Evolutionary conservation across 2,797 vertebrate species (phyloP).

Genomic region (Petrocephalus schoutedeni): DNA sequence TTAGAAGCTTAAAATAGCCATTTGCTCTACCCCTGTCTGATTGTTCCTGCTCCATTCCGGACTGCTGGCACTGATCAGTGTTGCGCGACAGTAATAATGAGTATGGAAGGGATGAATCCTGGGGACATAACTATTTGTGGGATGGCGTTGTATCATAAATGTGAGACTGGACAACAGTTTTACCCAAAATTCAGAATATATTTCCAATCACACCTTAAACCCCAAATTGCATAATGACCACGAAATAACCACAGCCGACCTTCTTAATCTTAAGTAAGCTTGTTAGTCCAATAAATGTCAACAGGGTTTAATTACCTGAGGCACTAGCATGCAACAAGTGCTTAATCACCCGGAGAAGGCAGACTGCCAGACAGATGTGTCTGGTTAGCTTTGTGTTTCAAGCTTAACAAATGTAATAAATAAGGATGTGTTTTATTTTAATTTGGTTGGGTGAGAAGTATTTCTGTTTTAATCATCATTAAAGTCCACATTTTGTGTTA

Average conservation of each 20-base stretch:
- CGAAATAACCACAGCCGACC: neutral
- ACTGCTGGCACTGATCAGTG: neutral
- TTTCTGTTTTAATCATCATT: neutral
- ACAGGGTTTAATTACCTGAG: neutral
- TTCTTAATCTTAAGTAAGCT: neutral
- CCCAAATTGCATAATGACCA: neutral
- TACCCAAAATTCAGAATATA: neutral
- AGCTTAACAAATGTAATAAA: neutral
- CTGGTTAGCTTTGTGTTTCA: neutral
- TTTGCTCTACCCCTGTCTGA: neutral
- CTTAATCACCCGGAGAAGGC: neutral
- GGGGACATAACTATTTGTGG: neutral
- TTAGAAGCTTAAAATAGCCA: neutral
- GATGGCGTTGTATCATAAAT: neutral
- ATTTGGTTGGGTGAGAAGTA: neutral
- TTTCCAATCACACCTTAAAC: neutral
- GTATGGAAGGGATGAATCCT: neutral
- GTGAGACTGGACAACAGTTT: neutral
- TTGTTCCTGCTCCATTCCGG: neutral
- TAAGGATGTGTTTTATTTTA: neutral
- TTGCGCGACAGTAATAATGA: neutral
- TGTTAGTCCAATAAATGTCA: neutral
- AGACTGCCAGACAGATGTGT: neutral
- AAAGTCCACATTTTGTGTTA: neutral
- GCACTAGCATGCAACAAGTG: neutral